phyloP scores from a whole-genome alignment of 2,113 vertebrate genomes.

The Eidolon helvum region DNA sequence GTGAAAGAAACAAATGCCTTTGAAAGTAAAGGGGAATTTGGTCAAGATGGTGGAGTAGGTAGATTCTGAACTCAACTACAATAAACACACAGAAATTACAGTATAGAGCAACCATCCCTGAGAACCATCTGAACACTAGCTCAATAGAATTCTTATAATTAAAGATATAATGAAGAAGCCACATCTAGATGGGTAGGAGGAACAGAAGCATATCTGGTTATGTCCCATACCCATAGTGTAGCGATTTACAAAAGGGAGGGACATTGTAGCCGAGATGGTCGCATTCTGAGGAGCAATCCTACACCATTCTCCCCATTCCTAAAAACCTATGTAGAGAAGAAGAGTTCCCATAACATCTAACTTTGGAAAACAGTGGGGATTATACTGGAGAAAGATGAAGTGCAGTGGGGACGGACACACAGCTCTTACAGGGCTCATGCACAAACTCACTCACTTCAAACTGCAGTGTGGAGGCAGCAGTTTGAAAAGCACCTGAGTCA shows the following conservation, averaged over 20 bases:
- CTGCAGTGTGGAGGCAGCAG: neutral
- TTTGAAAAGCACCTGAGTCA: neutral
- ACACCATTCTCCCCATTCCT: neutral
- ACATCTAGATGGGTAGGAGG: neutral
- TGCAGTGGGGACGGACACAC: neutral
- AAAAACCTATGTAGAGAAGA: neutral
- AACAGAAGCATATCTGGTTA: neutral
- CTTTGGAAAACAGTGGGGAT: neutral
- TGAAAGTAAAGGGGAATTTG: neutral
- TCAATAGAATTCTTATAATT: neutral
- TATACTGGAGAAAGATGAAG: neutral
- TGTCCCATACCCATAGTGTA: neutral
- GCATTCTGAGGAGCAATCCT: no score
- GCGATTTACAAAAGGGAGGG: neutral
- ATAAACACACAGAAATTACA: neutral
- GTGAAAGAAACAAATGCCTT: neutral
- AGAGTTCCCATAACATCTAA: neutral
- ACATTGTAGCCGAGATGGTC: neutral
- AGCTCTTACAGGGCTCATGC: neutral
- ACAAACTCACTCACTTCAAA: neutral
- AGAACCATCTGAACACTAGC: neutral
- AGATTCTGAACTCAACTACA: neutral
- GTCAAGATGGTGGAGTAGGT: neutral
- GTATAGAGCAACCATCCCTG: neutral
- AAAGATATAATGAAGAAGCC: neutral